Evolutionary conservation across 1,140 invertebrate species (phyloP).

Genomic region (Neodiprion fabricii): DNA sequence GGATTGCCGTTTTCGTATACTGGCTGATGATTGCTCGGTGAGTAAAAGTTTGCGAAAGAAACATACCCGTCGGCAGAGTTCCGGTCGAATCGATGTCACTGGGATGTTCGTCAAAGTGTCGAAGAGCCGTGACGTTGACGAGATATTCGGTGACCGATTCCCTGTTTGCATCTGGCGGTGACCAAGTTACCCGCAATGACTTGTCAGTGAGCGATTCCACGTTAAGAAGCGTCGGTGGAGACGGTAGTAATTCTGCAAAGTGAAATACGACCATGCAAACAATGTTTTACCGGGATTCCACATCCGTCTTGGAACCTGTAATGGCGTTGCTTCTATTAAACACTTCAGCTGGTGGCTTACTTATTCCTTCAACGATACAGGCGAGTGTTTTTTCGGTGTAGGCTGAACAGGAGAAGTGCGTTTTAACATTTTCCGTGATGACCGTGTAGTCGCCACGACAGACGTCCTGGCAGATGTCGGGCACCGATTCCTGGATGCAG

Average conservation of each 20-base stretch:
- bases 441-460: conserved; percentile 84
- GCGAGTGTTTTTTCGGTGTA: conserved; percentile 83
- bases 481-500: conserved; percentile 79
- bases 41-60: conserved; percentile 36
- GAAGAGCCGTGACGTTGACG: conserved; percentile 75
- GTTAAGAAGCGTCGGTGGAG: conserved; percentile 72
- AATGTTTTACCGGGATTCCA: neutral
- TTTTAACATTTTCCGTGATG: conserved; percentile 82
- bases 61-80: conserved; percentile 11
- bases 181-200: conserved; percentile 74
- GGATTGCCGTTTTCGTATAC: neutral
- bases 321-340: neutral
- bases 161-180: conserved; percentile 66
- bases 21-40: conserved; percentile 25
- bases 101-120: conserved; percentile 68
- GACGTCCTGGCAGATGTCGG: conserved; percentile 83
- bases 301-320: neutral
- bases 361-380: conserved; percentile 81
- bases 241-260: conserved; percentile 73
- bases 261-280: neutral
- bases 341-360: conserved; percentile 55
- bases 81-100: conserved; percentile 47
- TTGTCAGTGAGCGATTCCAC: conserved; percentile 75
- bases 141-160: conserved; percentile 72
- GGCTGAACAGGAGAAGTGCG: conserved; percentile 81